Base-by-base conservation (phyloP, 2,797 vertebrate genomes). In the Aldrovandia affinis region DNA sequence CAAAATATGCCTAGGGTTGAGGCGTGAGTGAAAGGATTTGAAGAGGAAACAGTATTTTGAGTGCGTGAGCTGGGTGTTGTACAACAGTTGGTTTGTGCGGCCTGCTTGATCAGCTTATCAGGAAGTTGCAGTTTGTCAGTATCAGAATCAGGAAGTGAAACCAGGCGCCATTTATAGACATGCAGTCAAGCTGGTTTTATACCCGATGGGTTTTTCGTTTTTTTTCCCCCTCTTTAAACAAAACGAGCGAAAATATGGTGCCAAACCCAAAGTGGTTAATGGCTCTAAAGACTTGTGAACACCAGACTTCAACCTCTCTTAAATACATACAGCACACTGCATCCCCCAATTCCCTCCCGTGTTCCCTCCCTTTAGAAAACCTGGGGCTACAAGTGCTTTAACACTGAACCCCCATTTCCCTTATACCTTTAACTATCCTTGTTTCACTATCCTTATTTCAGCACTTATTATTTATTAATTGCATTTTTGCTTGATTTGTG, bases 111-210 rank as follows among this genome's bases (percentile, higher is more conserved):
- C 44, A 44, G 78, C 61, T 54, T 65, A 42, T 59, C 47, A 70
- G 83, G 83, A 80, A 84, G 47, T 68, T 44, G 30, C 75, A 83
- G 75, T 54, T 57, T 68, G 52, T 30, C 63, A 59, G 30, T 55
- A 7, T 55, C n/a, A 73, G 65, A 33, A 54, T n/a, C 42, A 70
- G 78, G 78, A 84, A 75, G 39, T 73, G 78, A 81, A 84, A 81
- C 33, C 36, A 20, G 39, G 55, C 33, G 10, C 9, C 42, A 50
- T 44, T 33, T 65, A 33, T 52, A 33, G 54, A 47, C 65, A 30
- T 25, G 33, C 0, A 44, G 15, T 75, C 70, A 75, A 36, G 25
- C 36, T 75, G 70, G 36, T 7, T 22, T 75, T n/a, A 47, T 15
- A 25, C 39, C 39, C 39, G n/a, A 44, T 75, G 9, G 36, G 20